Conservation (phyloP, 2,113 vertebrate species). For the Pollachius pollachius region DNA sequence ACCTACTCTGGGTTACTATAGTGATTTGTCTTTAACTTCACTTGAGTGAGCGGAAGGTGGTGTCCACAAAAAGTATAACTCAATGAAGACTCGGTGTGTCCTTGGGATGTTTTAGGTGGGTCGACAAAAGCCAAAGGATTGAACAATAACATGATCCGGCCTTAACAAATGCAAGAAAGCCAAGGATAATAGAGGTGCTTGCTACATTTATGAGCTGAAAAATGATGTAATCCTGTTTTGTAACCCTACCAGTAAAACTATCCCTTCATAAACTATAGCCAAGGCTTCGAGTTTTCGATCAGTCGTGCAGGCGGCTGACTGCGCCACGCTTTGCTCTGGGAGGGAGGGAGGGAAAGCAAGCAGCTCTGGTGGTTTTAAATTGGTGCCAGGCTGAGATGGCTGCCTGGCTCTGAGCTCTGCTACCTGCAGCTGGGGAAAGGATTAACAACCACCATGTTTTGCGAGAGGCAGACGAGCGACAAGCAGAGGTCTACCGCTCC, state of each 20-base stretch:
- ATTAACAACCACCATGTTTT: slow-evolving; percentile 4
- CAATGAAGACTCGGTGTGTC: background rate
- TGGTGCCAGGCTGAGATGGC: slow-evolving; percentile 38
- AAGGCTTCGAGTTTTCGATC: slow-evolving; percentile 60
- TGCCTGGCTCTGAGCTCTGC: slow-evolving; percentile 30
- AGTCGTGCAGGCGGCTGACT: slow-evolving; percentile 32
- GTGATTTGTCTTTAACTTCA: background rate
- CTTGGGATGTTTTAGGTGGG: background rate
- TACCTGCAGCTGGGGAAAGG: slow-evolving; percentile 32
- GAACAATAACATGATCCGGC: background rate
- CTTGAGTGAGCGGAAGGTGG: background rate
- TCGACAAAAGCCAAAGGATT: background rate
- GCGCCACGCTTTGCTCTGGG: slow-evolving; percentile 28
- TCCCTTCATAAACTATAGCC: slow-evolving; percentile 42
- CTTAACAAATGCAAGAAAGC: background rate
- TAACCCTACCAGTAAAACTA: background rate
- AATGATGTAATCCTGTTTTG: background rate
- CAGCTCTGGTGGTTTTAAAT: slow-evolving; percentile 19
- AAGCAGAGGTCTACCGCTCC: background rate
- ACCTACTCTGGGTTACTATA: too few relatives aligned
- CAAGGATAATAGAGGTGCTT: background rate
- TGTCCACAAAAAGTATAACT: background rate
- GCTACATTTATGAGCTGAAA: background rate
- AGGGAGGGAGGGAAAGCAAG: slow-evolving; percentile 28
- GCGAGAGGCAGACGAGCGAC: background rate